phyloP scores from a whole-genome alignment of 2,797 vertebrate genomes.

The Peromyscus attwateri region DNA sequence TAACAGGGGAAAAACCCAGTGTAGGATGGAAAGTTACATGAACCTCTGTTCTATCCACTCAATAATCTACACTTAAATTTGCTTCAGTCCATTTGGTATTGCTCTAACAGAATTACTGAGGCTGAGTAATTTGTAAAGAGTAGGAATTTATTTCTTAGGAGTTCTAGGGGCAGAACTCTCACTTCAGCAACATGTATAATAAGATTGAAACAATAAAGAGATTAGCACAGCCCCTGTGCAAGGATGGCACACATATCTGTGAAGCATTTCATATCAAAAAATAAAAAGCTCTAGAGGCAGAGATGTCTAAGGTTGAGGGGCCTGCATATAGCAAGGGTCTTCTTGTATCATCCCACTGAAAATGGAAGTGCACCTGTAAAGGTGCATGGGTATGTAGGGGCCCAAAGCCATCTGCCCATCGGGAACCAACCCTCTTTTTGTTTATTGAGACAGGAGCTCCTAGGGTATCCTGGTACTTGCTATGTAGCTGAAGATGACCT shows the following conservation, averaged over 20 bases:
- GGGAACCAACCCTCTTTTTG: not conserved
- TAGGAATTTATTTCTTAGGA: not conserved
- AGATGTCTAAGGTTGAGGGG: not conserved
- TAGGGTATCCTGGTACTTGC: not conserved
- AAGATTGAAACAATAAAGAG: not conserved
- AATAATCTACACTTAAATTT: conserved; percentile 14
- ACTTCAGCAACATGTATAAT: not conserved
- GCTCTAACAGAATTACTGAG: not conserved
- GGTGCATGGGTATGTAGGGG: not conserved
- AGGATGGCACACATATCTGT: not conserved
- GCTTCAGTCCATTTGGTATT: not conserved
- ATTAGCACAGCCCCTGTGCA: not conserved
- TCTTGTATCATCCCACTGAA: not conserved
- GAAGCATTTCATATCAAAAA: not conserved
- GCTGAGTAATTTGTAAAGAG: not conserved
- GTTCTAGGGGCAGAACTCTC: too few relatives aligned
- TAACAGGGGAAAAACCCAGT: not conserved
- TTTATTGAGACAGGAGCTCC: not conserved
- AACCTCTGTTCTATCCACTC: conserved; percentile 7
- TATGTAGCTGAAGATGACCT: not conserved
- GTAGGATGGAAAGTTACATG: not conserved
- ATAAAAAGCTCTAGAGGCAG: not conserved
- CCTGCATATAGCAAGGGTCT: not conserved
- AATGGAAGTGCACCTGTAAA: not conserved
- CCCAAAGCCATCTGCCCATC: not conserved